Evolutionary conservation across 1,140 invertebrate genomes (phyloP), one percentile per base, ranked within the genome.

Genomic region (Nixonia krombeini): DNA sequence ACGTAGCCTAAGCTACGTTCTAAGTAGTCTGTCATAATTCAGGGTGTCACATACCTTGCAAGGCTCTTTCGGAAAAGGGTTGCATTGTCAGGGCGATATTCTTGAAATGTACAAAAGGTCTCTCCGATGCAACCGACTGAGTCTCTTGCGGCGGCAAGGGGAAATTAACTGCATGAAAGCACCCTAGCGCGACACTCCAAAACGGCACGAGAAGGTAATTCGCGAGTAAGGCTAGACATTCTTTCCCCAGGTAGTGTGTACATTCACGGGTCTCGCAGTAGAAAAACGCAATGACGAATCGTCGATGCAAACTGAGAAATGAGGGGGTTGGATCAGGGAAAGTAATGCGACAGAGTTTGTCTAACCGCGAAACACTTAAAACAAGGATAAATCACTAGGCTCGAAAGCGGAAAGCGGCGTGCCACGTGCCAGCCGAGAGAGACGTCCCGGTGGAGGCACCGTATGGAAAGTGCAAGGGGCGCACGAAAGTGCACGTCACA

Each of bases 371-470:
- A n/a, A 25, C 9, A 46, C 9, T 25, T 10, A 10, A 21, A 2
- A 21, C n/a, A 13, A 33, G n/a, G 31, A 33, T 33, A 33, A 10
- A 33, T 33, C 31, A 33, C 31, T 33, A 10, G 3, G 12, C 2
- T 10, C 1, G 31, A 40, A 18, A 40, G 37, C 37, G 37, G 15
- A 21, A 17, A 40, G 37, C 37, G 37, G 38, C 40, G 38, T 41
- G 52, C 58, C 70, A 70, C 70, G 69, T 72, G 66, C 66, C 29
- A 53, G 40, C 37, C 37, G 37, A 40, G 37, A 40, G 26, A 17
- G 29, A 33, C 18, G 50, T 23, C 28, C 40, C 40, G 29, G 50
- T 26, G 18, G 28, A 41, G 29, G 23, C 47, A 51, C 35, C 33
- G 47, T 40, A 52, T 50, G 46, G 46, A 50, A 52, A 52, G 49